phyloP scores from a whole-genome alignment of 2,113 vertebrate species.

The Protobothrops mucrosquamatus region DNA sequence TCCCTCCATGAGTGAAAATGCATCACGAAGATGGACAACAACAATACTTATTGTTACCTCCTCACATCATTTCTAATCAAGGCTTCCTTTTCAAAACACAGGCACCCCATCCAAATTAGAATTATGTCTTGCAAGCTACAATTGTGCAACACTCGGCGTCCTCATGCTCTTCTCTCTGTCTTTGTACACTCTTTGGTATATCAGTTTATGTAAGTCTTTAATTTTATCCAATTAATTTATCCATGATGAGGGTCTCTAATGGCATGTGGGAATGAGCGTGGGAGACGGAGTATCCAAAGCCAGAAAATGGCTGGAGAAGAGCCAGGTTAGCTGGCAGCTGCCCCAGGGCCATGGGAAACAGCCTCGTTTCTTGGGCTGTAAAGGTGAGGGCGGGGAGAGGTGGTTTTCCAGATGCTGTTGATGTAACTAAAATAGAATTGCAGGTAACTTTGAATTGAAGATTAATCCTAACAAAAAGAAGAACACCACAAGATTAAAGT shows the following conservation, averaged over 20 bases:
- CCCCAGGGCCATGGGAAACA: too few relatives aligned
- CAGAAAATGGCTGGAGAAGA: too few relatives aligned
- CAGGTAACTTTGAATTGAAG: too few relatives aligned
- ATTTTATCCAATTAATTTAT: background rate
- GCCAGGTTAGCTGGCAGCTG: too few relatives aligned
- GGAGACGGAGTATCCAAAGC: background rate
- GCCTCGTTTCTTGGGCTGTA: too few relatives aligned
- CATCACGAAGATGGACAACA: too few relatives aligned
- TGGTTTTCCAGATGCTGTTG: too few relatives aligned
- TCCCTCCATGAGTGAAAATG: background rate
- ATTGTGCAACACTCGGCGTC: accelerated
- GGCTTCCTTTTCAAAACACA: background rate
- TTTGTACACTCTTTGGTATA: background rate
- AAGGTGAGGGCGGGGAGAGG: too few relatives aligned
- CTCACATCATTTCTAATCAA: background rate
- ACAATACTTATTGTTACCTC: background rate
- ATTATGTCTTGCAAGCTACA: background rate
- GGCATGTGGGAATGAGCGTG: background rate
- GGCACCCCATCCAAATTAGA: background rate
- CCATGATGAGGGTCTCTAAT: background rate
- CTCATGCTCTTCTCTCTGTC: background rate
- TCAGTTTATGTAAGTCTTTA: background rate
- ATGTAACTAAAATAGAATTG: too few relatives aligned
- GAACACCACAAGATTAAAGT: too few relatives aligned
- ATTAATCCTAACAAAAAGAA: too few relatives aligned